Evolutionary conservation across 2,888 invertebrate genomes (phyloP).

Genomic region (Arctia plantaginis): DNA sequence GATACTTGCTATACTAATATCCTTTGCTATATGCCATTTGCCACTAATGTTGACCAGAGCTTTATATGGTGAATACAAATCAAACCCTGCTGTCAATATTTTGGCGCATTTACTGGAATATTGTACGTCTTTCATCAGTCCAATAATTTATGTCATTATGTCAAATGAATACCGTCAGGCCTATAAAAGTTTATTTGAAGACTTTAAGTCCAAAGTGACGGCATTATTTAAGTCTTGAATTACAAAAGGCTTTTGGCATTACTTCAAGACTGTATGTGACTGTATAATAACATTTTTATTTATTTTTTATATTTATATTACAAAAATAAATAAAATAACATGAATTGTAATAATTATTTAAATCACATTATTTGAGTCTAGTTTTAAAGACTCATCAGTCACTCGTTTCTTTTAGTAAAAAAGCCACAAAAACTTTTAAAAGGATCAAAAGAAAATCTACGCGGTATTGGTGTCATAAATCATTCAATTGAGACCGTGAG

Average conservation of each 20-base stretch:
- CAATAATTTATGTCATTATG: conserved; percentile 97
- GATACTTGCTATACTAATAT: conserved; percentile 96
- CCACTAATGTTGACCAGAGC: conserved; percentile 94
- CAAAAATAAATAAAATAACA: neutral
- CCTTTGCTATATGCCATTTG: conserved; percentile 94
- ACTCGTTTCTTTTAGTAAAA: too few relatives aligned
- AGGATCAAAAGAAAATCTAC: neutral
- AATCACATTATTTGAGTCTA: neutral
- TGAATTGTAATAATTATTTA: neutral
- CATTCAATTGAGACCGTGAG: neutral
- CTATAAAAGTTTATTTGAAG: conserved; percentile 91
- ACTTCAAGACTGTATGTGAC: conserved; percentile 28
- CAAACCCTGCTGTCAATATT: conserved; percentile 89
- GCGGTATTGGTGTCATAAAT: neutral
- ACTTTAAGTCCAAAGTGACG: conserved; percentile 51
- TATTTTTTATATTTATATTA: too few relatives aligned
- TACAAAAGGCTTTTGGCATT: neutral
- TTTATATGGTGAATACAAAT: conserved; percentile 88
- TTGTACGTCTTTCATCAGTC: conserved; percentile 94
- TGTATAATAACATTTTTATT: too few relatives aligned
- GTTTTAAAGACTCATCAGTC: too few relatives aligned
- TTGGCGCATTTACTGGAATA: conserved; percentile 93
- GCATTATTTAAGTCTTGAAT: conserved; percentile 29
- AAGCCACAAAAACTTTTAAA: neutral
- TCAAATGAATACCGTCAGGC: conserved; percentile 96